Percentiles rank a stretch among this genome's conserved stretches.
These are phyloP conservation scores for Amiota minor DNA, from an alignment of 2,888 invertebrate species.

Conservation along the genomic window DNA sequence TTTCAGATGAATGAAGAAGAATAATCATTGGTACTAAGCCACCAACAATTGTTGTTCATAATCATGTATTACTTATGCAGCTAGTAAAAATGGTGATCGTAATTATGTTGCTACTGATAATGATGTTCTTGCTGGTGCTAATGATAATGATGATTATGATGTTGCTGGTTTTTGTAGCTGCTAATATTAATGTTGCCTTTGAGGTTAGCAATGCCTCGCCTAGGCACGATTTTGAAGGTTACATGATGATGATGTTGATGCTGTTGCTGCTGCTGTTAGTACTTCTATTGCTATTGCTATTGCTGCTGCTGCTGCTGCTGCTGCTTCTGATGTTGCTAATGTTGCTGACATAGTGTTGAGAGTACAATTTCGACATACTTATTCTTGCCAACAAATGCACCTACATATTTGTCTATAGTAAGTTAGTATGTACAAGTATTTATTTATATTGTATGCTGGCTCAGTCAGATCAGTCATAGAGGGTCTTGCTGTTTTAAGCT, in stretches of 20 bases:
- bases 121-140: too few species aligned
- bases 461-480: background rate
- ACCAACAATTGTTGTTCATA: too few species aligned
- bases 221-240: slow-evolving; percentile 51
- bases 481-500: background rate
- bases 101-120: too few species aligned
- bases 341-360: background rate
- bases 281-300: too few species aligned
- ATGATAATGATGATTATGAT: background rate
- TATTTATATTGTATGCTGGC: background rate
- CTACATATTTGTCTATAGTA: background rate
- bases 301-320: background rate
- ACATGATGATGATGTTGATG: slow-evolving; percentile 27
- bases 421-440: background rate
- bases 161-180: background rate
- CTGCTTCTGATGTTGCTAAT: background rate
- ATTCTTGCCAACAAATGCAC: background rate
- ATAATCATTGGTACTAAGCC: too few species aligned
- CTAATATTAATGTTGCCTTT: slow-evolving; percentile 16
- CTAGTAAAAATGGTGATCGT: too few species aligned
- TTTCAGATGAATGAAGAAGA: too few species aligned
- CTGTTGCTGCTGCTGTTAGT: slow-evolving; percentile 18
- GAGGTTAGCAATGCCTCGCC: slow-evolving; percentile 37
- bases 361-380: slow-evolving; percentile 25
- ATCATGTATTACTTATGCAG: too few species aligned